Evolutionary conservation across 2,797 vertebrate species (phyloP), one percentile per base, ranked within the genome.

Genomic region (Cryptoblepharus egeriae): DNA sequence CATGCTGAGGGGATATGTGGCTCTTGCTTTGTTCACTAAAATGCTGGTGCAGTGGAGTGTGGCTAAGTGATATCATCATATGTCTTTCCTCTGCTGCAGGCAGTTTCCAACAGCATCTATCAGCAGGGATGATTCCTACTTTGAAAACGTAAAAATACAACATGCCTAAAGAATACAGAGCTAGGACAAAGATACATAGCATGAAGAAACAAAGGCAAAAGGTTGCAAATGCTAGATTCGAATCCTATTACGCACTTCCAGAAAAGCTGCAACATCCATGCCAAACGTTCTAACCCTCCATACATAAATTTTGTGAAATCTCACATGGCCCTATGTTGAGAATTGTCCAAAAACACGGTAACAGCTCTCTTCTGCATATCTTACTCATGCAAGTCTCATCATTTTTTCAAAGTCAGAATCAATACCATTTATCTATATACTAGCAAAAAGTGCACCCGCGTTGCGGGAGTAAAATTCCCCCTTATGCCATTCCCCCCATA

Each of bases 1-100:
- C 22, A 9, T 5, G 60, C 70, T 81, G 81, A 77, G 86, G 78
- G 71, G 58, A 92, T 81, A 88, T 67, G 11, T 6, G 30, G 87
- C 77, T 68, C 81, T 75, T 75, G 83, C 60, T 89, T 86, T 52
- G 60, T 60, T 85, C 83, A 77, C 52, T 58, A 65, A 87, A 88
- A 82, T 49, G 71, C 42, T 72, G 61, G 76, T 70, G 85, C 87
- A 88, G 67, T 42, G 52, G 64, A 84, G 45, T 52, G 64, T 63
- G 10, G 78, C 60, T 80, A 87, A 88, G 52, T n/a, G 60, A 82
- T 72, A 89, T 20, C 82, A 82, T 75, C 80, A 71, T 7, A 68
- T 18, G 67, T 60, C 55, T 81, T 28, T 35, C 70, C 81, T 78
- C 72, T 55, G 30, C 0, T 73, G 80, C 77, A 74, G 52, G 10